Conservation (phyloP, 2,113 vertebrate genomes). For the Gopherus evgoodei region DNA sequence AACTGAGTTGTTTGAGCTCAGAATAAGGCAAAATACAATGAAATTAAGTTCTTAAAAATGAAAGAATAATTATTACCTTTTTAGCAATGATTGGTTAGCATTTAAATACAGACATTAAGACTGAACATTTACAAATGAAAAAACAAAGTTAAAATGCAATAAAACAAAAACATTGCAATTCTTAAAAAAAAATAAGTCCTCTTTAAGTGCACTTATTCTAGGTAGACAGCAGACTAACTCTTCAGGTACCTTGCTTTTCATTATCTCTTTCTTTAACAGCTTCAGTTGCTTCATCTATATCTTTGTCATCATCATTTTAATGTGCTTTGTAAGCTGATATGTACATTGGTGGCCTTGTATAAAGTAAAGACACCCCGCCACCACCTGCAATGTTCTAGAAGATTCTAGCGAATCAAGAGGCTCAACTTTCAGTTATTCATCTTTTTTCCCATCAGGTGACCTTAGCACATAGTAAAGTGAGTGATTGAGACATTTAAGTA, state of each 20-base stretch:
- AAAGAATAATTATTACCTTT: background rate
- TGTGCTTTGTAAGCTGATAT: too few species aligned
- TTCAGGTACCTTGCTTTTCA: background rate
- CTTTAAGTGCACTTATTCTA: background rate
- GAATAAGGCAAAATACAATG: background rate
- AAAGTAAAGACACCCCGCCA: too few species aligned
- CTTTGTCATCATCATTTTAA: background rate
- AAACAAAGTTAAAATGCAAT: background rate
- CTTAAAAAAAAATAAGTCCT: too few species aligned
- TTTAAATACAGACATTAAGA: background rate
- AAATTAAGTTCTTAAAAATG: background rate
- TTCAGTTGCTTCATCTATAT: background rate
- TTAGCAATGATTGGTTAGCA: background rate
- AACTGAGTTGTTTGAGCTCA: background rate
- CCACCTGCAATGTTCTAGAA: background rate
- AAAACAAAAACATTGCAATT: too few species aligned
- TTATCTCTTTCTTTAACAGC: background rate
- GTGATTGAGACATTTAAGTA: background rate
- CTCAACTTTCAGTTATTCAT: background rate
- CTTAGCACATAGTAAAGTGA: background rate
- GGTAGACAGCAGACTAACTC: background rate
- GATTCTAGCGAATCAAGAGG: background rate
- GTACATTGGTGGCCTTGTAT: too few species aligned
- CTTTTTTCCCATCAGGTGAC: background rate
- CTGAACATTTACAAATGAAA: background rate